Percentiles rank a stretch among this genome's conserved stretches.
Conservation (phyloP, 2,888 invertebrate species). For the Tachina grossa region DNA sequence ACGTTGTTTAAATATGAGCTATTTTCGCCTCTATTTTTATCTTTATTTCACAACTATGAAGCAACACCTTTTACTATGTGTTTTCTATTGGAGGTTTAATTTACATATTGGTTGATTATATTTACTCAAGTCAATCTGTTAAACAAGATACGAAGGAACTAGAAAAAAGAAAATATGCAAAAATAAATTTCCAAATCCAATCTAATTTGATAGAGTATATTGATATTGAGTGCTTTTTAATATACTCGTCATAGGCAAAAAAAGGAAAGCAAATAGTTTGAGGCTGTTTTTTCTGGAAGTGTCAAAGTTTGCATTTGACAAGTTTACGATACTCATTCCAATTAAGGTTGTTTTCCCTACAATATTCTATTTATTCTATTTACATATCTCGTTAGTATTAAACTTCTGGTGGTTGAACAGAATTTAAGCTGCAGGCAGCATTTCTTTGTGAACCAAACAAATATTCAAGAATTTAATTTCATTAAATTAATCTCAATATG, state of each 20-base stretch:
- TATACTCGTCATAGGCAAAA: background rate
- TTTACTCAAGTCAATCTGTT: constrained; percentile 56
- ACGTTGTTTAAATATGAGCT: background rate
- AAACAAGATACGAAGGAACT: constrained; percentile 6
- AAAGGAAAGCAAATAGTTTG: background rate
- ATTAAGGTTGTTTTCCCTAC: background rate
- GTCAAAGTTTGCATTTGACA: constrained; percentile 42
- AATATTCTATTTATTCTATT: background rate
- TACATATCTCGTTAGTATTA: background rate
- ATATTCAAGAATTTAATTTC: too few relatives aligned
- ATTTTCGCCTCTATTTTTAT: background rate
- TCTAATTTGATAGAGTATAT: constrained; percentile 24
- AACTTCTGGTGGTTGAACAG: background rate
- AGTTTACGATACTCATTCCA: constrained; percentile 22
- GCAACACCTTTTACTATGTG: constrained; percentile 33
- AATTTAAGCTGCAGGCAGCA: background rate
- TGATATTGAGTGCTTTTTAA: constrained; percentile 16
- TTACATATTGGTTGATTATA: constrained; percentile 76
- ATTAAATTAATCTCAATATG: too few relatives aligned
- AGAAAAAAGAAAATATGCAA: background rate
- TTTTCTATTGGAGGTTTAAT: constrained; percentile 59
- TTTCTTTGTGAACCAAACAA: background rate
- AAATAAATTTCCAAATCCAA: background rate
- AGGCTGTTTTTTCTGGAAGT: background rate
- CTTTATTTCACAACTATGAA: background rate